phyloP scores from a whole-genome alignment of 1,140 invertebrate species.

The Ooceraea biroi region DNA sequence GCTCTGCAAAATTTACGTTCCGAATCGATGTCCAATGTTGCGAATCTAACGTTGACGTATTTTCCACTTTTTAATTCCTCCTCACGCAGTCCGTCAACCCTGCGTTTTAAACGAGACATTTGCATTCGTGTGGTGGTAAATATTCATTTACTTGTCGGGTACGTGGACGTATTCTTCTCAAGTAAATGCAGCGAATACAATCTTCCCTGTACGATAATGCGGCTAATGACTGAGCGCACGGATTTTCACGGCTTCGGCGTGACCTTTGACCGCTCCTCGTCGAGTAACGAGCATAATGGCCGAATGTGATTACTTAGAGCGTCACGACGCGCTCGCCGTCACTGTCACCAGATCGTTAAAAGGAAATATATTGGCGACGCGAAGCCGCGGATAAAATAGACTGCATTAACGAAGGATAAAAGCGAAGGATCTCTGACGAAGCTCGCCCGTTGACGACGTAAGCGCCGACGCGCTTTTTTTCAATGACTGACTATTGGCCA shows the following conservation, averaged over 20 bases:
- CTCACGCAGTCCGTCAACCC: not conserved
- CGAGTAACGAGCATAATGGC: slow-evolving; percentile 43
- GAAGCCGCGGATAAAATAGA: slow-evolving; percentile 46
- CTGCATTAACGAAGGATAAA: slow-evolving; percentile 59
- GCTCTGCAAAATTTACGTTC: slow-evolving; percentile 50
- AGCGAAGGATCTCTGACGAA: slow-evolving; percentile 54
- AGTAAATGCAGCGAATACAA: not conserved
- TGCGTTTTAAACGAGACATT: not conserved
- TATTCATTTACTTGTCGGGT: not conserved
- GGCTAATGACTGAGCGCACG: not conserved
- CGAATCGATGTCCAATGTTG: slow-evolving; percentile 35
- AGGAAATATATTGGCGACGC: slow-evolving; percentile 52
- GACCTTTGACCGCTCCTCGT: slow-evolving; percentile 44
- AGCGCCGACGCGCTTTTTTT: slow-evolving; percentile 50
- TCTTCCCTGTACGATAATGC: not conserved
- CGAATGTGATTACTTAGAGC: slow-evolving; percentile 56
- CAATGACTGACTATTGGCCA: slow-evolving; percentile 53
- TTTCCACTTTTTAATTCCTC: not conserved
- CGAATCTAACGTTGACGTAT: slow-evolving; percentile 18
- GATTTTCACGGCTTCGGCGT: slow-evolving; percentile 25
- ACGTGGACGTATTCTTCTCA: too few relatives aligned
- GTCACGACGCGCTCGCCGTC: slow-evolving; percentile 41
- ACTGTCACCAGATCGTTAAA: slow-evolving; percentile 59
- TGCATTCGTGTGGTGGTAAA: not conserved
- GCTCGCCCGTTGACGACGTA: slow-evolving; percentile 48